Evolutionary conservation across 2,888 invertebrate species (phyloP), one percentile per base, ranked within the genome.

Genomic region (Nomada lathburiana): DNA sequence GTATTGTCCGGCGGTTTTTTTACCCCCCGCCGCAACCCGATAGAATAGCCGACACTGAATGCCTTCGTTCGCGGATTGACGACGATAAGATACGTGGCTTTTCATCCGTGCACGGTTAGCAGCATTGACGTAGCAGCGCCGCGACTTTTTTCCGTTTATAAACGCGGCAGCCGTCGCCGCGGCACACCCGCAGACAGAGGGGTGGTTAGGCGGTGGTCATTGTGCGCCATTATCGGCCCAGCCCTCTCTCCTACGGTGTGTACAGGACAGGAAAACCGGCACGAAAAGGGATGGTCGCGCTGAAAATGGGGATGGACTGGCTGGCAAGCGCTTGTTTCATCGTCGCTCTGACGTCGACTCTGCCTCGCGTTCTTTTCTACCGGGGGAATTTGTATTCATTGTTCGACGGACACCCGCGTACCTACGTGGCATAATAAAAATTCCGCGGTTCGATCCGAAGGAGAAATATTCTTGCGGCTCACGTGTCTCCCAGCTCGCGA

Each of bases 321-420:
- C 26, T 68, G 68, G 29, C 53, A 26, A 23, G 72, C 82, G 85
- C 78, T 86, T 87, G 88, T 90, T 90, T 89, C 90, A 82, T 79
- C 82, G 76, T 72, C 86, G 80, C 86, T 73, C 83, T 82, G 85
- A 86, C 88, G 86, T 88, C 75, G 80, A 64, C 84, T 81, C 62
- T 74, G 76, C 86, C 86, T 82, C 82, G 87, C 80, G 86, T 88
- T 89, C 88, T 87, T 90, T 89, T 89, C 89, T 87, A 76, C 68
- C 52, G 47, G 80, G 84, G 87, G 90, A 89, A 91, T 91, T 91
- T 90, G 90, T 89, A 89, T 89, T 88, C 89, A 90, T 91, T 89
- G 89, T 88, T 76, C 77, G 55, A 65, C 73, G 82, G 73, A 79
- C 80, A 83, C 85, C 78, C 84, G 71, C 68, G 77, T 81, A 76